These are phyloP conservation scores for Ganaspis sp. DNA, from an alignment of 1,140 invertebrate genomes.

Conservation along the genomic window DNA sequence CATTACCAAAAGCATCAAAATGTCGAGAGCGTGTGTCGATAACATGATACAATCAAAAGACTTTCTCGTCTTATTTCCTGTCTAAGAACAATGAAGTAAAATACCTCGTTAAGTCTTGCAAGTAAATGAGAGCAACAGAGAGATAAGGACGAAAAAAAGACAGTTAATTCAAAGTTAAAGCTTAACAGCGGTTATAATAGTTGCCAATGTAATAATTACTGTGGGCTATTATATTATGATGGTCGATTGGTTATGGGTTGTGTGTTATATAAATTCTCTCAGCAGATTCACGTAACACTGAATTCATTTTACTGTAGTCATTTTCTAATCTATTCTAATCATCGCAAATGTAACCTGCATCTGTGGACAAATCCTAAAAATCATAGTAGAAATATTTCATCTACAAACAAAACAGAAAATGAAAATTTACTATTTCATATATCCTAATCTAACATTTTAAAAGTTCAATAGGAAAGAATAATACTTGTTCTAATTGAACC, in stretches of 20 bases:
- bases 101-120: constrained; percentile 9
- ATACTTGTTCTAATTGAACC: too few relatives aligned
- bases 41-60: not conserved
- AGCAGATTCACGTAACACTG: not conserved
- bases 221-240: not conserved
- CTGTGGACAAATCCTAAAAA: too few relatives aligned
- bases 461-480: too few relatives aligned
- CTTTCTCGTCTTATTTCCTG: not conserved
- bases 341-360: too few relatives aligned
- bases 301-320: not conserved
- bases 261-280: not conserved
- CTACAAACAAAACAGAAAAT: too few relatives aligned
- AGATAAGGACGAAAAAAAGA: not conserved
- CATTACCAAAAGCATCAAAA: too few relatives aligned
- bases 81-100: constrained; percentile 22
- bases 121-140: constrained; percentile 16
- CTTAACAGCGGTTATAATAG: not conserved
- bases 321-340: not conserved
- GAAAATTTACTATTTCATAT: too few relatives aligned
- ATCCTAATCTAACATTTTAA: too few relatives aligned
- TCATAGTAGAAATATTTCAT: too few relatives aligned
- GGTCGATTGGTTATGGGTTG: not conserved
- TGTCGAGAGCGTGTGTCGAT: constrained; percentile 21
- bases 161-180: not conserved
- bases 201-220: not conserved